These are phyloP conservation scores for Iguana delicatissima DNA, from an alignment of 2,797 vertebrate genomes.

Conservation along the genomic window DNA sequence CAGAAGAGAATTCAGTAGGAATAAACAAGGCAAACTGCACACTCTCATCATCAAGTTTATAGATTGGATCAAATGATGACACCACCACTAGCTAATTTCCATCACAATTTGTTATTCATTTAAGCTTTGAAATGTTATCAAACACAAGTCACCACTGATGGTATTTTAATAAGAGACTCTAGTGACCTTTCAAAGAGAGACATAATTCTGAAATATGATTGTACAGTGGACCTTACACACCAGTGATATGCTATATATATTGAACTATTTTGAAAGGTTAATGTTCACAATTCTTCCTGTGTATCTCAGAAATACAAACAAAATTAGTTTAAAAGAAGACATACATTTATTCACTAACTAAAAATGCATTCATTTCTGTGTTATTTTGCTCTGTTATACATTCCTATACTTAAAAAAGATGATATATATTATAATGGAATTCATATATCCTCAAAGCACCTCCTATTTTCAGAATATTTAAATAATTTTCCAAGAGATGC, in stretches of 20 bases:
- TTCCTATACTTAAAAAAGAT: constrained; percentile 43
- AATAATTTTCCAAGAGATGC: not conserved
- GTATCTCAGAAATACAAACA: constrained; percentile 3
- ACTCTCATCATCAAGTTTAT: not conserved
- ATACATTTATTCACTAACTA: not conserved
- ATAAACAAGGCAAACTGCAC: not conserved
- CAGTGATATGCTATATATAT: constrained; percentile 39
- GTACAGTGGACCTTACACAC: constrained; percentile 53
- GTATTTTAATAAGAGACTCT: constrained; percentile 34
- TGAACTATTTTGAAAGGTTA: constrained; percentile 55
- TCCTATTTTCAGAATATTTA: constrained; percentile 30
- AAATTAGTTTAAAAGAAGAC: constrained; percentile 33
- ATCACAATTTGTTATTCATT: constrained; percentile 60
- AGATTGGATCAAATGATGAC: not conserved
- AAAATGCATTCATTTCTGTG: not conserved
- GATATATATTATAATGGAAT: constrained; percentile 17
- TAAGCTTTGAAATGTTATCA: constrained; percentile 62
- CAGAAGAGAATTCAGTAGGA: not conserved
- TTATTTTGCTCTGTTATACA: not conserved
- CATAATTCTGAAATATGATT: constrained; percentile 54
- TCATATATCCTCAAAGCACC: not conserved
- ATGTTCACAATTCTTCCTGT: constrained; percentile 44
- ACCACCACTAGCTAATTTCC: constrained; percentile 37
- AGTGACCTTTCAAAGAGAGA: constrained; percentile 57
- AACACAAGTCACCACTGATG: constrained; percentile 57